These are phyloP conservation scores for Chionodraco myersi DNA, from an alignment of 2,113 vertebrate species.

Conservation along the genomic window DNA sequence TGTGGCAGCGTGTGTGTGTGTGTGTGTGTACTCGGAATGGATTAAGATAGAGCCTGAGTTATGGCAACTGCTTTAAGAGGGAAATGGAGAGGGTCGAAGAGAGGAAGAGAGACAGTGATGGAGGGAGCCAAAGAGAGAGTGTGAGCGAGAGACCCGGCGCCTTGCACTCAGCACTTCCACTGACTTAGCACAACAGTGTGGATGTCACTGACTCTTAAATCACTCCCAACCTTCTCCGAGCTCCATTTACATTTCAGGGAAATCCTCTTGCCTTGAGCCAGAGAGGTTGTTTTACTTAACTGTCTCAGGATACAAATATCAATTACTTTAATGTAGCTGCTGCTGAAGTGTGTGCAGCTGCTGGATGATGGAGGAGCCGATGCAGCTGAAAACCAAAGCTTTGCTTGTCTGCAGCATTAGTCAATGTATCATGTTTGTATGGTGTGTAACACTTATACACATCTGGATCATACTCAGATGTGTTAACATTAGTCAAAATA, in stretches of 20 bases:
- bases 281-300: conserved; percentile 76
- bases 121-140: conserved; percentile 32
- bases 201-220: conserved; percentile 77
- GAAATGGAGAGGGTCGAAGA: conserved; percentile 50
- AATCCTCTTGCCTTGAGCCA: conserved; percentile 65
- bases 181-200: conserved; percentile 65
- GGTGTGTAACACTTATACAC: not conserved
- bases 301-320: conserved; percentile 73
- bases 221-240: conserved; percentile 61
- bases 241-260: conserved; percentile 77
- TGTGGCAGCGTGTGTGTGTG: not conserved
- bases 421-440: not conserved
- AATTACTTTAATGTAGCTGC: conserved; percentile 72
- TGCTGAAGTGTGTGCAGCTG: conserved; percentile 21
- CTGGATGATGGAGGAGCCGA: conserved; percentile 46
- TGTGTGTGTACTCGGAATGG: conserved; percentile 46
- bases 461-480: not conserved
- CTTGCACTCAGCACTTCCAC: conserved; percentile 74
- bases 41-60: conserved; percentile 73
- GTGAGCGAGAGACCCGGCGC: conserved; percentile 58
- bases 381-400: not conserved
- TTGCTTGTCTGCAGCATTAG: not conserved
- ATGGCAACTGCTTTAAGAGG: conserved; percentile 62
- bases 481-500: not conserved
- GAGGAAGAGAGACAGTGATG: conserved; percentile 46